Evolutionary conservation across 2,797 vertebrate genomes (phyloP).

Genomic region (Sebastes vulpes): DNA sequence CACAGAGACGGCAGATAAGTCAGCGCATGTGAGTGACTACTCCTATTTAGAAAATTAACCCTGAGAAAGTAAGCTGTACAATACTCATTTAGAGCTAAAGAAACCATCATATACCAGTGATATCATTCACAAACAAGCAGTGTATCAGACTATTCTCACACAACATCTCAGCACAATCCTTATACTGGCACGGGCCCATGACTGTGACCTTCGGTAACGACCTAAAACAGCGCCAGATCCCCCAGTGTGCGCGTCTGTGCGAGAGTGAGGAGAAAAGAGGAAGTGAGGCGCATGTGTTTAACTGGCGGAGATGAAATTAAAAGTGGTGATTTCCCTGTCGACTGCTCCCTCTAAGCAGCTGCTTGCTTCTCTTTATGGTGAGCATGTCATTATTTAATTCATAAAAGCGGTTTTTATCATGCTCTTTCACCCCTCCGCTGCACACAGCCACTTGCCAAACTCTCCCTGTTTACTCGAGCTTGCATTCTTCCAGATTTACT

Average conservation of each 20-base stretch:
- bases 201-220: constrained; percentile 59
- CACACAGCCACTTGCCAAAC: neutral
- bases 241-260: constrained; percentile 20
- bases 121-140: neutral
- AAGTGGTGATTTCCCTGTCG: constrained; percentile 76
- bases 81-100: neutral
- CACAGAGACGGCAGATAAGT: neutral
- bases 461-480: constrained; percentile 18
- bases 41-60: neutral
- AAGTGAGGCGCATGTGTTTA: constrained; percentile 63
- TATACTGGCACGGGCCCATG: constrained; percentile 30
- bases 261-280: constrained; percentile 18
- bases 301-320: constrained; percentile 76
- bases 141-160: neutral
- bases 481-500: neutral
- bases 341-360: constrained; percentile 66
- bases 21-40: neutral
- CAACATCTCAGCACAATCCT: neutral
- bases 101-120: neutral
- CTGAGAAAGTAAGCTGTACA: neutral
- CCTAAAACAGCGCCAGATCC: constrained; percentile 39
- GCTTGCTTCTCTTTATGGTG: constrained; percentile 56
- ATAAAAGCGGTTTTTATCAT: constrained; percentile 25
- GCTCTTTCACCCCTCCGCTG: constrained; percentile 30
- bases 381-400: constrained; percentile 67